Evolutionary conservation across 2,113 vertebrate genomes (phyloP), one percentile per base, ranked within the genome.

Genomic region (Protobothrops mucrosquamatus): DNA sequence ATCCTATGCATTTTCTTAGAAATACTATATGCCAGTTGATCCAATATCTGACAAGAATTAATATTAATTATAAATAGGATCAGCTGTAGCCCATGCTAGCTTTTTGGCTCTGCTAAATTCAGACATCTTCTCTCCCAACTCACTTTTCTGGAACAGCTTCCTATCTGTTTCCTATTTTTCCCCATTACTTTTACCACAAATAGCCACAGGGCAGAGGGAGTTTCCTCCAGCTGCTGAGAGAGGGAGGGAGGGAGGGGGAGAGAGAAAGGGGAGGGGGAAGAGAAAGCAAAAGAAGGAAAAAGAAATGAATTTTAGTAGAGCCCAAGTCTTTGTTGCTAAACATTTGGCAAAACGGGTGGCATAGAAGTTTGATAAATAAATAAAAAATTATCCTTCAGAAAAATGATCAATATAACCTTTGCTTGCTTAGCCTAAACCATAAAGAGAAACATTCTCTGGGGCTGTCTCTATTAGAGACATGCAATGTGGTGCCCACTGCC

Each of bases 71-170:
- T 94, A 89, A 97, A 96, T 95, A 96, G 54, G 89, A 93, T 3
- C 34, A 87, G 29, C 74, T 81, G 22, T 95, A 94, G 95, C 96
- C 95, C 96, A 93, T 22, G 94, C 94, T 95, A 95, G 89, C 94
- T 96, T 96, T 97, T 96, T 96, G 95, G 95, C 93, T 95, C 94
- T 95, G 91, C 93, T 94, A 89, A 43, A 95, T 95, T 96, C 95
- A 96, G 91, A 93, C 94, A 93, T 94, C 95, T 96, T 95, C 95
- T 95, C 96, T 2, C 14, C 85, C 93, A 94, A 95, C 94, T 96
- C 95, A 94, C 94, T 96, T 96, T 93, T 96, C 95, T 95, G 95
- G 95, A 96, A 93, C 85, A 96, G 90, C 95, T 97, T 97, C 96
- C 96, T 34, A 89, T 95, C 96, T 92, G 93, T 94, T 96, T 95